Evolutionary conservation across 2,797 vertebrate species (phyloP), one percentile per base, ranked within the genome.

Genomic region (Notolabrus celidotus): DNA sequence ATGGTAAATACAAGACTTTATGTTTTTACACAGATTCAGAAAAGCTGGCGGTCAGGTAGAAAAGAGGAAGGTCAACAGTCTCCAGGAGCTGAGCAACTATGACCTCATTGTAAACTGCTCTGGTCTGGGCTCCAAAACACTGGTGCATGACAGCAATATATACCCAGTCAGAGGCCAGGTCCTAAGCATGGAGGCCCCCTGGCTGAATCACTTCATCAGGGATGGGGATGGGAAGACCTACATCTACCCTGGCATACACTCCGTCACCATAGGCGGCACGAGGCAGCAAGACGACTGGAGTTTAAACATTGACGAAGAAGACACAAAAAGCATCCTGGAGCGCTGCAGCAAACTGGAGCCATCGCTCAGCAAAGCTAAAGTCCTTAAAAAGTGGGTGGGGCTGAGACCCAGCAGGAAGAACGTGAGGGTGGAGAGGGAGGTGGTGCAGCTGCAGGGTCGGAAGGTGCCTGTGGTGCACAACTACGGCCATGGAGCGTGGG

Each of bases 151-250:
- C 39, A 0, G 54, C 10, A 0, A 78, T 10, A 47, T 98, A 5
- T 81, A 93, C 70, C 95, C 98, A 0, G 47, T 96, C 31, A 94
- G 96, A 71, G 98, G 98, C 3, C 97, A 99, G 82, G 92, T 99
- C 7, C 92, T 98, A 22, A 91, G 92, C 77, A 89, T 96, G 58
- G 91, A 93, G 0, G 97, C 97, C 19, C 96, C 97, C 9, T 99
- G 97, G 97, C 70, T 99, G 69, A 93, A 94, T 60, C 92, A 97
- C 75, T 99, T 99, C 74, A 91, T 98, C 83, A 86, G 95, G 31
- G 95, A 95, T 0, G 94, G 86, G 17, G 93, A 94, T 9, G 96
- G 94, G 9, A 86, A 75, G 47, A 94, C 94, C 0, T 99, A 99
- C 68, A 92, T 99, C 84, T 99, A 94, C 84, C 98, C 98, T 0